Evolutionary conservation across 30 jellyfish, hydroid and myxozoan species (phyloP).

Genomic region (Hydra vulgaris): DNA sequence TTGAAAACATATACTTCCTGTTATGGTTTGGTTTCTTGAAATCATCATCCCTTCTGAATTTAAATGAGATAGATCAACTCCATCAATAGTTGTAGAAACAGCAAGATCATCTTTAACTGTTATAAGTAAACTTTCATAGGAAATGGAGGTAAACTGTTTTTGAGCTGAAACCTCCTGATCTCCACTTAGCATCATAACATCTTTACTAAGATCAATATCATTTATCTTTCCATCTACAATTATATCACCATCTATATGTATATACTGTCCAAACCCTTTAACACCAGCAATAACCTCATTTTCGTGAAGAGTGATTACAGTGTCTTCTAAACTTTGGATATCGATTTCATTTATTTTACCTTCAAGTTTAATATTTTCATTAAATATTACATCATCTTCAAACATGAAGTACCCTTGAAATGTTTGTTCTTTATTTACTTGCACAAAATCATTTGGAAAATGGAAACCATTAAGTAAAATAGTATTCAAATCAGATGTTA

Average conservation of each 20-base stretch:
- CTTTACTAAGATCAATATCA: slow-evolving; percentile 24
- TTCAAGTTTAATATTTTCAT: not conserved
- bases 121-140: not conserved
- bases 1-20: slow-evolving; percentile 25
- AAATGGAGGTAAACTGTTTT: slow-evolving; percentile 2
- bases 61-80: slow-evolving; percentile 41
- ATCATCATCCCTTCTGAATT: slow-evolving; percentile 19
- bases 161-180: slow-evolving; percentile 45
- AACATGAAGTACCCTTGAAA: slow-evolving; percentile 3
- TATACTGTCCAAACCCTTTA: slow-evolving; percentile 30
- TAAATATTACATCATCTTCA: slow-evolving; percentile 11
- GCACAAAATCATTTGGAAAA: slow-evolving; percentile 25
- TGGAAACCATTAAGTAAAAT: slow-evolving; percentile 26
- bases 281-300: slow-evolving; percentile 30
- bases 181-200: slow-evolving; percentile 24
- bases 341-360: slow-evolving; percentile 21
- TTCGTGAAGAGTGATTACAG: slow-evolving; percentile 12
- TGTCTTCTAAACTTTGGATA: slow-evolving; percentile 3
- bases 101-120: not conserved
- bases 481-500: not conserved
- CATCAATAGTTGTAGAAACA: slow-evolving; percentile 49
- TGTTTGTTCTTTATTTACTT: slow-evolving; percentile 19
- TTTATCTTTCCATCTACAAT: slow-evolving; percentile 18
- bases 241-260: slow-evolving; percentile 14
- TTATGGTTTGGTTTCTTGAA: slow-evolving; percentile 23